These are phyloP conservation scores for Alcis repandata DNA, from an alignment of 2,888 invertebrate genomes.

Conservation along the genomic window DNA sequence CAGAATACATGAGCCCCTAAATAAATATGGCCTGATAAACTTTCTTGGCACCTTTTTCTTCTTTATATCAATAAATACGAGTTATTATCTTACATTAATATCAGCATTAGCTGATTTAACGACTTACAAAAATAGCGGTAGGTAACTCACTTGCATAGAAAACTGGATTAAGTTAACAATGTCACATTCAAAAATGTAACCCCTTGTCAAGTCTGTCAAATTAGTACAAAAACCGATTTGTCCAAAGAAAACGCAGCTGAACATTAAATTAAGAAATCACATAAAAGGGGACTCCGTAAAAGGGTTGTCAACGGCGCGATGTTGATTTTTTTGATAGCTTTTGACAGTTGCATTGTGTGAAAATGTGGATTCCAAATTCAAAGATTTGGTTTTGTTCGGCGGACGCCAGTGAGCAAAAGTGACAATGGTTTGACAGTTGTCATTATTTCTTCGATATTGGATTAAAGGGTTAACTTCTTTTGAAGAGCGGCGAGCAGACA, in stretches of 20 bases:
- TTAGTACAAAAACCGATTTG: slow-evolving; percentile 74
- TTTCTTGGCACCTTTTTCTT: too few species aligned
- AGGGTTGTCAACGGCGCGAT: slow-evolving; percentile 68
- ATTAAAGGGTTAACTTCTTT: slow-evolving; percentile 34
- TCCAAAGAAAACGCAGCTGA: slow-evolving; percentile 71
- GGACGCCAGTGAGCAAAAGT: slow-evolving; percentile 48
- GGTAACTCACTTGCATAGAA: slow-evolving; percentile 51
- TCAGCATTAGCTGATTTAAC: slow-evolving; percentile 31
- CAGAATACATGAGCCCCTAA: too few species aligned
- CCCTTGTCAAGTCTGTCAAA: slow-evolving; percentile 79
- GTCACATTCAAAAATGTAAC: slow-evolving; percentile 58
- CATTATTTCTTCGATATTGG: slow-evolving; percentile 37
- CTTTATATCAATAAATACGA: too few species aligned
- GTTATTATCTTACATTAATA: neutral
- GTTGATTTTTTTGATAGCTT: slow-evolving; percentile 71
- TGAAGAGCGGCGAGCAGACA: slow-evolving; percentile 8
- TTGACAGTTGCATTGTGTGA: slow-evolving; percentile 64
- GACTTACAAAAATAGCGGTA: slow-evolving; percentile 32
- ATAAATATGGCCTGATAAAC: too few species aligned
- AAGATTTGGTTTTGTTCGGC: slow-evolving; percentile 51
- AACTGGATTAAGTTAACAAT: slow-evolving; percentile 65
- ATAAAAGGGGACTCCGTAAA: slow-evolving; percentile 56
- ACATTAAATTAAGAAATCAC: slow-evolving; percentile 71
- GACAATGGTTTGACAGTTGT: slow-evolving; percentile 57
- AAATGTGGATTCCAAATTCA: slow-evolving; percentile 65